phyloP scores from a whole-genome alignment of 2,797 vertebrate genomes.

The Prionace glauca region DNA sequence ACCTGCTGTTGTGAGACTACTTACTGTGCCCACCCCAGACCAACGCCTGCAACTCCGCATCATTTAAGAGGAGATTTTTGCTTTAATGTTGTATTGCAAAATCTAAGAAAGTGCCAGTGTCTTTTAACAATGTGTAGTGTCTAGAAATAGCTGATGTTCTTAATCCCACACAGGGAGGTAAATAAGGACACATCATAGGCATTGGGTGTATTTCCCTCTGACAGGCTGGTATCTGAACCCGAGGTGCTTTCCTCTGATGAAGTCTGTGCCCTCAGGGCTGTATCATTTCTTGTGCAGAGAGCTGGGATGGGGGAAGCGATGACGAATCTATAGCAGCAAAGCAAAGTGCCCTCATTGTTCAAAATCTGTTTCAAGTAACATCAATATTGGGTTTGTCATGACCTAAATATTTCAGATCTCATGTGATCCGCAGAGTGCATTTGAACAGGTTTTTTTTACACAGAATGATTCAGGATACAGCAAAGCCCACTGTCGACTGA shows the following conservation, averaged over 20 bases:
- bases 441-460: not conserved
- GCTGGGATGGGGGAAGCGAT: not conserved
- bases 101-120: not conserved
- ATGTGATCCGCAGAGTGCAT: not conserved
- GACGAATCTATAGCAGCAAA: not conserved
- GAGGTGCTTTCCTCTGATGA: not conserved
- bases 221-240: not conserved
- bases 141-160: not conserved
- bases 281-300: not conserved
- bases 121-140: not conserved
- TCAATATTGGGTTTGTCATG: slow-evolving; percentile 7
- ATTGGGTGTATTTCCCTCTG: not conserved
- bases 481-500: not conserved
- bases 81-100: not conserved
- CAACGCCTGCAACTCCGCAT: no score
- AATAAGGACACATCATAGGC: not conserved
- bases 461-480: not conserved
- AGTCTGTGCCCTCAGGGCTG: not conserved
- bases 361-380: slow-evolving; percentile 12
- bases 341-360: not conserved
- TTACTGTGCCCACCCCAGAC: no score
- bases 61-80: no score
- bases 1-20: no score
- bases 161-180: not conserved
- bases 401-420: not conserved